These are phyloP conservation scores for Phalacrocorax pelagicus DNA, from an alignment of 2,113 vertebrate species.

Conservation along the genomic window DNA sequence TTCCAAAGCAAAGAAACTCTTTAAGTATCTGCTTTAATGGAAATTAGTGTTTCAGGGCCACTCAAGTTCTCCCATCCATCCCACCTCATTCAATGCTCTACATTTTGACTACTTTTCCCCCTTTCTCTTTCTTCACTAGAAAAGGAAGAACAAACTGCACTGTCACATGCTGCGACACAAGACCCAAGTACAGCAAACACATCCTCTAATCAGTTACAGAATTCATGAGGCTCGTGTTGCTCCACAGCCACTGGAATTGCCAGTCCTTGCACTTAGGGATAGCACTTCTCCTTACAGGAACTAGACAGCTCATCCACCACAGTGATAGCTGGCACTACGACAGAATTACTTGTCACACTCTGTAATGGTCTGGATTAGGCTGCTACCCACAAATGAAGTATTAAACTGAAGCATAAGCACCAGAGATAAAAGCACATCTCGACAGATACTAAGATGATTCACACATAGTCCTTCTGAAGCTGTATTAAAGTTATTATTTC, in stretches of 20 bases:
- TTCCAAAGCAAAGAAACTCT: constrained; percentile 37
- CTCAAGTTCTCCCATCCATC: not conserved
- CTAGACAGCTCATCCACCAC: not conserved
- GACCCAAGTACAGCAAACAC: not conserved
- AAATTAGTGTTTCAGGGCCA: not conserved
- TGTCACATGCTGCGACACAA: not conserved
- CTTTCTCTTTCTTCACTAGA: not conserved
- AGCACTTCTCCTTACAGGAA: not conserved
- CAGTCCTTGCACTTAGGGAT: not conserved
- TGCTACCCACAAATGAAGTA: constrained; percentile 32
- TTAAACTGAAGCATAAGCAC: constrained; percentile 24
- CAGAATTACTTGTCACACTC: constrained; percentile 30
- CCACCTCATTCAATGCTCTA: not conserved
- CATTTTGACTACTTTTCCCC: not conserved
- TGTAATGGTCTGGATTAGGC: not conserved
- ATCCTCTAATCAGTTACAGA: not conserved
- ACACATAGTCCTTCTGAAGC: not conserved
- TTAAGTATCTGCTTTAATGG: constrained; percentile 10
- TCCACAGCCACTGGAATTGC: constrained; percentile 12
- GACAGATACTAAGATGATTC: constrained; percentile 11
- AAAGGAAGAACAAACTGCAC: not conserved
- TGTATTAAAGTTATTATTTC: constrained; percentile 4
- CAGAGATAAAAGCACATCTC: not conserved
- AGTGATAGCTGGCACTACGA: not conserved
- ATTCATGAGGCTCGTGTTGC: constrained; percentile 8